phyloP scores from a whole-genome alignment of 1,140 invertebrate species.

The Sesamia nonagrioides region DNA sequence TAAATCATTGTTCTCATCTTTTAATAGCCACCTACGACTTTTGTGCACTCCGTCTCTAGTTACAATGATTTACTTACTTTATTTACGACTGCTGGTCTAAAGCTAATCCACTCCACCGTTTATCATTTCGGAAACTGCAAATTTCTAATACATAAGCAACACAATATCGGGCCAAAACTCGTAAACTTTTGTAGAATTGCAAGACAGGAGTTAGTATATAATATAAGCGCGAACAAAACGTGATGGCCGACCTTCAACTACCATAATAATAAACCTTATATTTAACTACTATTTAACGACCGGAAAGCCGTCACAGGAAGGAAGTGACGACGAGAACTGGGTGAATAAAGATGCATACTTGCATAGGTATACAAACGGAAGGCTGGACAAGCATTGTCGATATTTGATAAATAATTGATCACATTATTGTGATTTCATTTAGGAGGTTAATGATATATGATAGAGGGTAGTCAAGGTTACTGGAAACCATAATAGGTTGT shows the following conservation, averaged over 20 bases:
- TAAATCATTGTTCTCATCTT: no score
- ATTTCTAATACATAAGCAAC: background rate
- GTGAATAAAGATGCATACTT: background rate
- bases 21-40: background rate
- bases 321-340: background rate
- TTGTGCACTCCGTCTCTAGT: slow-evolving; percentile 8
- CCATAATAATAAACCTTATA: background rate
- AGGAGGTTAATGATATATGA: background rate
- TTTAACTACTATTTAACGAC: background rate
- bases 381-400: background rate
- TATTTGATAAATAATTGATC: slow-evolving; percentile 6
- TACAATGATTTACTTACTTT: slow-evolving; percentile 28
- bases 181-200: background rate
- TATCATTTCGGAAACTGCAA: background rate
- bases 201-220: no score
- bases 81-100: background rate
- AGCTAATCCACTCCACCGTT: background rate
- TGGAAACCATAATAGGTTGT: background rate
- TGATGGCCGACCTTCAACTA: background rate
- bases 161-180: background rate
- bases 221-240: no score
- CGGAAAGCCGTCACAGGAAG: background rate
- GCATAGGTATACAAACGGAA: background rate
- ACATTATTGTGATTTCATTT: background rate
- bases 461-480: background rate